These are phyloP conservation scores for Heliconius nattereri DNA, from an alignment of 1,140 invertebrate species.

Conservation along the genomic window DNA sequence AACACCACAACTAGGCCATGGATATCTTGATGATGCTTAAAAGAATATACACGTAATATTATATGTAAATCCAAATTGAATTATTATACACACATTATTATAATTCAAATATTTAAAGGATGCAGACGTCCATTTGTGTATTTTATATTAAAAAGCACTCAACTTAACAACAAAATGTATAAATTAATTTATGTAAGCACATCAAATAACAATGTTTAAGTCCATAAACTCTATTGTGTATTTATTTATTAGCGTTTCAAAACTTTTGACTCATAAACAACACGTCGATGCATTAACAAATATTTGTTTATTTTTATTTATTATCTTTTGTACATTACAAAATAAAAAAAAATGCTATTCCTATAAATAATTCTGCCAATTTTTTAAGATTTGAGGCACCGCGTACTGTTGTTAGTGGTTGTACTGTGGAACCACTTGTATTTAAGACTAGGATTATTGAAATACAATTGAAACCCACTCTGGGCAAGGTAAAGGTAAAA, in stretches of 20 bases:
- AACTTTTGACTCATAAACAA: background rate
- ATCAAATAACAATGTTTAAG: background rate
- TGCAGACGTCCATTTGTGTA: slow-evolving; percentile 5
- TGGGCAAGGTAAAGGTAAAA: too few species aligned
- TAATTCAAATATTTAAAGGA: background rate
- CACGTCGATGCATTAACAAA: too few species aligned
- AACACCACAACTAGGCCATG: slow-evolving; percentile 7
- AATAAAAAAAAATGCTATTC: too few species aligned
- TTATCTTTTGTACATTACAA: too few species aligned
- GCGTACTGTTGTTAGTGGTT: too few species aligned
- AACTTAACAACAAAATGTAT: background rate
- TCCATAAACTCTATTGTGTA: background rate
- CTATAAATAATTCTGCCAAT: too few species aligned
- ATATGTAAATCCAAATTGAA: slow-evolving; percentile 6
- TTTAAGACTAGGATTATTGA: too few species aligned
- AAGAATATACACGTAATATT: slow-evolving; percentile 3
- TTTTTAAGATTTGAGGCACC: too few species aligned
- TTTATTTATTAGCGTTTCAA: background rate
- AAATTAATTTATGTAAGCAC: background rate
- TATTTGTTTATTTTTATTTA: too few species aligned
- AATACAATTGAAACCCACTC: too few species aligned
- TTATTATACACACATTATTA: background rate
- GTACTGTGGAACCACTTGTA: too few species aligned
- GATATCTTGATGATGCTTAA: slow-evolving; percentile 8
- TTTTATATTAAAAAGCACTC: slow-evolving; percentile 6